Evolutionary conservation across 1,140 invertebrate species (phyloP), one percentile per base, ranked within the genome.

Genomic region (Anoplophora glabripennis): DNA sequence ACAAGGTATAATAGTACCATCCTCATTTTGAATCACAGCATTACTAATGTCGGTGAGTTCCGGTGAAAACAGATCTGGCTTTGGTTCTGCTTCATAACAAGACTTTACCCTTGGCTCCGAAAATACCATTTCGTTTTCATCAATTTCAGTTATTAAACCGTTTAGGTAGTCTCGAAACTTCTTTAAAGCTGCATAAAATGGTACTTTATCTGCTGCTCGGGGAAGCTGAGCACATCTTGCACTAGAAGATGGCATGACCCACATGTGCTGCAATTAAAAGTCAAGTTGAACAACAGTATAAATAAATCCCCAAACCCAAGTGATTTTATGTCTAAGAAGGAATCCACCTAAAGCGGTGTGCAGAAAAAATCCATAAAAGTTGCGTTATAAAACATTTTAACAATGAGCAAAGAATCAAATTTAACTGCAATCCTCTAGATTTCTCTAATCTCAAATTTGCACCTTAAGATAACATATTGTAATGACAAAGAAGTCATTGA

Each of bases 201-300:
- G 95, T 36, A 98, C 93, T 79, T 98, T 98, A 78, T 98, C 95
- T 1, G 93, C 90, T 2, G 94, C 94, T 60, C 94, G 84, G 1
- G 96, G 96, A 62, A 98, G 80, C 74, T 98, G 94, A 21, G 94
- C 93, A 79, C 94, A 98, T 57, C 95, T 84, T 36, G 96, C 95
- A 75, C 93, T 96, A 17, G 94, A 97, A 37, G 95, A 98, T 58
- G 96, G 95, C 94, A 98, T 97, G 71, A 98, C 95, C 92, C 93
- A 98, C 81, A 97, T 93, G 75, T 94, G 90, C 94, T 98, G 82
- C 49, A 72, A 69, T 10, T 10, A 55, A 51, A 55, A 15, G 21
- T 28, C 5, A 28, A 28, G 5, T 28, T 28, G 21, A 28, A 28
- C 21, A 28, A 28, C 21, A 28, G 21, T 28, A 28, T 5, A 28